Conservation (phyloP, 1,140 invertebrate species). For the Pemphigus obesinymphae region DNA sequence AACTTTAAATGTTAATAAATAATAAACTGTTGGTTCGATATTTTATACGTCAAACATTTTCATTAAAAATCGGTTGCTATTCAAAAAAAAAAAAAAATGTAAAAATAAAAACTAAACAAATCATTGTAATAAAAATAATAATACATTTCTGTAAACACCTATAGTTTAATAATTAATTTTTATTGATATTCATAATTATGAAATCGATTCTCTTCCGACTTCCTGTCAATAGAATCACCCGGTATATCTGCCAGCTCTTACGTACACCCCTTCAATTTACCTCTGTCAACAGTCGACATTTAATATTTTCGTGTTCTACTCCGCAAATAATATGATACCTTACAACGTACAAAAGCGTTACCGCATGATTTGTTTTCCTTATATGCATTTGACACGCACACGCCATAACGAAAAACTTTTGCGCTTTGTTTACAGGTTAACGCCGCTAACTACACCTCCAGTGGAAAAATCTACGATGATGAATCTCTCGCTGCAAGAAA, state of each 20-base stretch:
- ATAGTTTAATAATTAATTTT: no score
- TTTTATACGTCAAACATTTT: no score
- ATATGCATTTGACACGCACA: background rate
- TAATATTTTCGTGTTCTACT: background rate
- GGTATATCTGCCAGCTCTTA: background rate
- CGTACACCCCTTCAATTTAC: background rate
- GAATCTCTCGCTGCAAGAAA: conserved; percentile 86
- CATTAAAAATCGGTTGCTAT: no score
- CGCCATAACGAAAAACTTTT: background rate
- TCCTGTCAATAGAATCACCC: no score
- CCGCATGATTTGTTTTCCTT: conserved; percentile 31
- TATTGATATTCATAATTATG: no score
- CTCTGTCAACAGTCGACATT: background rate
- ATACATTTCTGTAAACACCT: no score
- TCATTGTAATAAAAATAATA: no score
- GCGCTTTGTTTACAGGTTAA: conserved; percentile 61
- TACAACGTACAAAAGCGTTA: conserved; percentile 20
- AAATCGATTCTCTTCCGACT: no score
- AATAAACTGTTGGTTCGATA: no score
- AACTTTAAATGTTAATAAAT: no score
- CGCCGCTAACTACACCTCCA: conserved; percentile 77
- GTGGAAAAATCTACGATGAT: conserved; percentile 79
- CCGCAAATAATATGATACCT: conserved; percentile 16
- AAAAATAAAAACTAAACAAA: no score
- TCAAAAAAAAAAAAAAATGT: no score